Evolutionary conservation across 2,888 invertebrate species (phyloP).

Genomic region (Orchesella flavescens): DNA sequence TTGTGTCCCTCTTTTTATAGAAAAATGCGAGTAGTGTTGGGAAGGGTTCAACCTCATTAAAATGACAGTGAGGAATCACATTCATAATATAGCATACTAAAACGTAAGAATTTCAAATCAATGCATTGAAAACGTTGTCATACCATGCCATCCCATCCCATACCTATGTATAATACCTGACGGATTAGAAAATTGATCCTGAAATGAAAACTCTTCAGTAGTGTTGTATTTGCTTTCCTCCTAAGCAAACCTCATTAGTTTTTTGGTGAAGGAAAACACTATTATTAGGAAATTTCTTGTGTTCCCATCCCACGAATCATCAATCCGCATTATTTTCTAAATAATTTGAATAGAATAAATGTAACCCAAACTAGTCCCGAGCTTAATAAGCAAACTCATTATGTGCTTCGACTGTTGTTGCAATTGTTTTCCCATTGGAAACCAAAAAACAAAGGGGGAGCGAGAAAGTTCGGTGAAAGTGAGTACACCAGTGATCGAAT

Average conservation of each 20-base stretch:
- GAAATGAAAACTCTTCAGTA: too few species aligned
- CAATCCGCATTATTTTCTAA: too few species aligned
- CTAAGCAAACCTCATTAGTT: neutral
- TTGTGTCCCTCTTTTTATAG: too few species aligned
- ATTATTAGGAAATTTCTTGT: too few species aligned
- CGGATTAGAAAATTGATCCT: too few species aligned
- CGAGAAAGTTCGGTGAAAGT: constrained; percentile 57
- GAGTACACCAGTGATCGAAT: constrained; percentile 69
- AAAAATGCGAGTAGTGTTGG: neutral
- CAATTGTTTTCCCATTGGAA: constrained; percentile 17
- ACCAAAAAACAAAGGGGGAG: constrained; percentile 7
- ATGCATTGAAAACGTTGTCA: too few species aligned
- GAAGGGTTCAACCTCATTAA: constrained; percentile 32
- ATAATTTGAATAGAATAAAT: too few species aligned
- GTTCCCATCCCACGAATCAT: too few species aligned
- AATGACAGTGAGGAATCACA: constrained; percentile 49
- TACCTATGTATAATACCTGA: too few species aligned
- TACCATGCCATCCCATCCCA: too few species aligned
- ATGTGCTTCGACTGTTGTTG: constrained; percentile 58
- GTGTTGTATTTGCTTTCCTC: too few species aligned
- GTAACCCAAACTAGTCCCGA: too few species aligned
- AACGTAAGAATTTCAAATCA: constrained; percentile 40
- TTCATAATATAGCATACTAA: constrained; percentile 8
- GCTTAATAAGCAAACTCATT: neutral
- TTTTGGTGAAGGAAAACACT: neutral